Base-by-base conservation (phyloP, 2,888 invertebrate genomes). In the Lasioglossum malachurum region DNA sequence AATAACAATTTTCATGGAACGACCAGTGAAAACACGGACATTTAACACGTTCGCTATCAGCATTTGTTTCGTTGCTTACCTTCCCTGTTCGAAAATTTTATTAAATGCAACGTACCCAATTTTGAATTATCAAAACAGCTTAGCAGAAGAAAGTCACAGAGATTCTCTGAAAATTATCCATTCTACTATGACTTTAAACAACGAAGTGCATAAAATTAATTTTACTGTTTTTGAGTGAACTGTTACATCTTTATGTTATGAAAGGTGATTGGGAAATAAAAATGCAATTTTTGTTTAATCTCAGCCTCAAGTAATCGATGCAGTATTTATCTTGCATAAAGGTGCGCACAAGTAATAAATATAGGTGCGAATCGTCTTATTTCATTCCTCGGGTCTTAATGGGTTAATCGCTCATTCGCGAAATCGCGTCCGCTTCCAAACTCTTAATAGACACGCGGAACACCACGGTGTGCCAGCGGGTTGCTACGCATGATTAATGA, bases 1-100 rank as follows among this genome's bases (percentile, higher is more conserved):
- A 74, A 82, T 67, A 84, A 84, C 76, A 64, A 82, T 82, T 74
- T 81, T 71, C 60, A 31, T 1, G 12, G n/a, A 35, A 23, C 49
- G 38, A 8, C 46, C 82, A 35, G 38, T 64, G 57, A 69, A 16
- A 27, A 5, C n/a, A 27, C 12, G 4, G 12, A 12, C 4, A n/a
- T 1, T n/a, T 57, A 35, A 4, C 35, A 35, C 35, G 35, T 35
- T 4, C 35, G 4, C 35, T 35, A 35, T 4, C 35, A 35, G 35
- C 35, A 35, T 4, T 35, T 35, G 4, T 35, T 35, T 35, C 35
- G 35, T 35, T 35, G 35, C 35, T 35, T 35, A 35, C 35, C 35
- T 35, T 35, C 35, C 35, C 4, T 35, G 35, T 35, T 35, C 4
- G 35, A 35, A 35, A 4, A 4, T 35, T 35, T 35, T 35, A 35